Conservation (phyloP, 2,888 invertebrate genomes). For the Mechanitis messenoides region DNA sequence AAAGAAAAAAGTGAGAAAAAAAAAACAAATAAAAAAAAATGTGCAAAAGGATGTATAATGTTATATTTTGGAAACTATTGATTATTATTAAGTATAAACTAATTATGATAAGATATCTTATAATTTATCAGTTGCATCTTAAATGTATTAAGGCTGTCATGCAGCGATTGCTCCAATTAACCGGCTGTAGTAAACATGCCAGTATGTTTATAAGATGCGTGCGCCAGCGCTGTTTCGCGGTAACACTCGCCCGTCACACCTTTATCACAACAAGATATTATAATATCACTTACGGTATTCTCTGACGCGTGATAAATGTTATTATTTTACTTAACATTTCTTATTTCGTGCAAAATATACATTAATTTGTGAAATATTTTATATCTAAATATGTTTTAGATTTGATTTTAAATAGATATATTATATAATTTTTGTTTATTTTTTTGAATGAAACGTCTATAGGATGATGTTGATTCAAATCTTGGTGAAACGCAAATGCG, state of each 20-base stretch:
- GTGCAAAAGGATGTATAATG: too few species aligned
- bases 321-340: not conserved
- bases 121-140: conserved; percentile 58
- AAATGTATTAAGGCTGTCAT: conserved; percentile 68
- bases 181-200: conserved; percentile 62
- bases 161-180: conserved; percentile 69
- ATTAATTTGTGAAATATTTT: not conserved
- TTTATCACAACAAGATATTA: conserved; percentile 47
- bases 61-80: not conserved
- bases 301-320: not conserved
- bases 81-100: not conserved
- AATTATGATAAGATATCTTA: conserved; percentile 9
- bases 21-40: too few species aligned
- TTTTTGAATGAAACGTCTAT: too few species aligned
- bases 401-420: too few species aligned
- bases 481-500: too few species aligned
- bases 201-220: conserved; percentile 54
- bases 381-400: too few species aligned
- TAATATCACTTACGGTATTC: conserved; percentile 29
- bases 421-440: too few species aligned
- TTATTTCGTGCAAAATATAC: not conserved
- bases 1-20: too few species aligned
- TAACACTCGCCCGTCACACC: conserved; percentile 43
- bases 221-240: conserved; percentile 37
- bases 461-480: too few species aligned